A percentile compares a stretch with the other conserved stretches of the same genome.
These are phyloP conservation scores for Tetrao urogallus DNA, from an alignment of 2,113 vertebrate genomes.

Conservation along the genomic window DNA sequence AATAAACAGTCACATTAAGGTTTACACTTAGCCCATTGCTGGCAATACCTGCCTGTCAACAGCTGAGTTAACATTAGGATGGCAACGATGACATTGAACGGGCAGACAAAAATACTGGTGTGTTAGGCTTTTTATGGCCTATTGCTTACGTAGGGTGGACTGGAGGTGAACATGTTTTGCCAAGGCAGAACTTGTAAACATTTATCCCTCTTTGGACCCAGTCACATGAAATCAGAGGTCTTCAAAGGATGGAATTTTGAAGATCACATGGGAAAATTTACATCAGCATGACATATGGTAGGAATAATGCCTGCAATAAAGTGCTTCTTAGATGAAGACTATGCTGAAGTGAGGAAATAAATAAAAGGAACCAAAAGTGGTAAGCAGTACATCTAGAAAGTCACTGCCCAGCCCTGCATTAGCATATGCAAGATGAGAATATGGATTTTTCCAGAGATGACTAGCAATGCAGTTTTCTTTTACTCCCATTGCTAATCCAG, in stretches of 20 bases:
- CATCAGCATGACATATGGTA: background rate
- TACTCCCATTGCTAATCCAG: background rate
- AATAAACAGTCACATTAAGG: constrained; percentile 22
- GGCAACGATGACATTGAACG: constrained; percentile 7
- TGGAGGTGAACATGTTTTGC: background rate
- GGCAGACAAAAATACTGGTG: background rate
- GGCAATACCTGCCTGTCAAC: background rate
- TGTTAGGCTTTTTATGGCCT: background rate
- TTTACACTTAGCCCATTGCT: constrained; percentile 33
- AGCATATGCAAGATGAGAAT: background rate
- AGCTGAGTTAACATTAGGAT: background rate
- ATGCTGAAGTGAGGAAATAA: background rate
- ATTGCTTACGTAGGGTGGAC: background rate
- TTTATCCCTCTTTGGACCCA: background rate
- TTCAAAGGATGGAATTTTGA: background rate
- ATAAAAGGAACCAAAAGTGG: background rate
- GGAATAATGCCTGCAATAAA: background rate
- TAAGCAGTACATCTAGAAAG: background rate
- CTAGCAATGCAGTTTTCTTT: background rate
- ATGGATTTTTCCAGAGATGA: background rate
- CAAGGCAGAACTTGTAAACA: background rate
- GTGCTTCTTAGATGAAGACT: background rate
- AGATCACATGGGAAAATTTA: background rate
- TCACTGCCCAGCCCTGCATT: background rate
- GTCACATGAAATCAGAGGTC: background rate